Evolutionary conservation across 1,140 invertebrate genomes (phyloP).

Genomic region (Leptestheria dahalacensis): DNA sequence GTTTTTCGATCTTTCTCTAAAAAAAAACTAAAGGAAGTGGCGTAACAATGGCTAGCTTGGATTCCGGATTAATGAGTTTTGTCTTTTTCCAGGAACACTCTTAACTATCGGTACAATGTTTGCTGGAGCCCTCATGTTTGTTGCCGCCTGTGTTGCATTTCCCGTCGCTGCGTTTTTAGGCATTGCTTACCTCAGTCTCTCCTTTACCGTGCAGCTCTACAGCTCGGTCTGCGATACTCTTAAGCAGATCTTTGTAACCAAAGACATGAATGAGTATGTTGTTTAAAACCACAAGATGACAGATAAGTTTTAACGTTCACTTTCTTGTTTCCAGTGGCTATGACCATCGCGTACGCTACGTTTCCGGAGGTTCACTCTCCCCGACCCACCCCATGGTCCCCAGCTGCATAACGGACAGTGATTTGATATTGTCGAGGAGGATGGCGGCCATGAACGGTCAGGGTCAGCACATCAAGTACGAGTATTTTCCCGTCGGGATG

Average conservation of each 20-base stretch:
- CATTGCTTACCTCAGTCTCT: constrained; percentile 3
- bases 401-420: background rate
- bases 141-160: constrained; percentile 6
- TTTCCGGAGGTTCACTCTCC: background rate
- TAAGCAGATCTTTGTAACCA: background rate
- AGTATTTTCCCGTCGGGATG: background rate
- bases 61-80: too few relatives aligned
- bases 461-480: background rate
- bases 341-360: background rate
- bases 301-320: background rate
- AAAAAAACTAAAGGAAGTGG: background rate
- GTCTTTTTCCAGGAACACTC: constrained; percentile 1
- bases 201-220: background rate
- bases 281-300: background rate
- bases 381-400: background rate
- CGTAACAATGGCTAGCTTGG: too few relatives aligned
- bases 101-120: constrained; percentile 5
- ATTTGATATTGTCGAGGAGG: background rate
- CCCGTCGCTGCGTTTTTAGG: constrained; percentile 7
- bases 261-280: background rate
- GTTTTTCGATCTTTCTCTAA: background rate
- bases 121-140: background rate
- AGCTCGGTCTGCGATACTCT: background rate
- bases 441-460: background rate
- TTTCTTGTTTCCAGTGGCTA: background rate